Conservation (phyloP, 2,113 vertebrate species). For the Platichthys stellatus region DNA sequence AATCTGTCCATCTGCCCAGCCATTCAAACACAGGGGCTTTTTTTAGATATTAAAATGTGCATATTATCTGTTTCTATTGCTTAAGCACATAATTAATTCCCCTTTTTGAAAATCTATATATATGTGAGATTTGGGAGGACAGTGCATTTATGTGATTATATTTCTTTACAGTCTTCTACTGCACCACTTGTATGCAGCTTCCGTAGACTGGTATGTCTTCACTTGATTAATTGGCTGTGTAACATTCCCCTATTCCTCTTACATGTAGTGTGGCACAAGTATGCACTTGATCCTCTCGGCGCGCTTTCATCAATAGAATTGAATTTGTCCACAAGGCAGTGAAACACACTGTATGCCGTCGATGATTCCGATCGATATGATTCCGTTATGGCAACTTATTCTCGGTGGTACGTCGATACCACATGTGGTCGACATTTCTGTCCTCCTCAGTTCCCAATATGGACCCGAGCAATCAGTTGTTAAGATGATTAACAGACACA, state of each 20-base stretch:
- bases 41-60: conserved; percentile 30
- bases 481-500: conserved; percentile 14
- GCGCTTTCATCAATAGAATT: conserved; percentile 65
- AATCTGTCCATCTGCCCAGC: conserved; percentile 58
- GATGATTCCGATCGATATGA: conserved; percentile 65
- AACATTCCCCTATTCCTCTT: conserved; percentile 25
- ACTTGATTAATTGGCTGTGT: conserved; percentile 43
- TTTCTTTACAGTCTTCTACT: not conserved
- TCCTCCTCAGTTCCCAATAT: conserved; percentile 39
- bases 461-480: conserved; percentile 34
- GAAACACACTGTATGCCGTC: conserved; percentile 62
- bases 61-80: conserved; percentile 25
- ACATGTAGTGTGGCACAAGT: conserved; percentile 33
- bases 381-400: conserved; percentile 72
- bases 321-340: conserved; percentile 68
- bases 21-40: conserved; percentile 44
- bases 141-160: not conserved
- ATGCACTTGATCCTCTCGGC: conserved; percentile 61
- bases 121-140: not conserved
- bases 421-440: conserved; percentile 47
- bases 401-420: conserved; percentile 62
- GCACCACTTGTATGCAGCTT: not conserved
- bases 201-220: conserved; percentile 28
- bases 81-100: conserved; percentile 6
- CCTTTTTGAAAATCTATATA: not conserved